phyloP scores from a whole-genome alignment of 2,888 invertebrate species.

The Aelia acuminata region DNA sequence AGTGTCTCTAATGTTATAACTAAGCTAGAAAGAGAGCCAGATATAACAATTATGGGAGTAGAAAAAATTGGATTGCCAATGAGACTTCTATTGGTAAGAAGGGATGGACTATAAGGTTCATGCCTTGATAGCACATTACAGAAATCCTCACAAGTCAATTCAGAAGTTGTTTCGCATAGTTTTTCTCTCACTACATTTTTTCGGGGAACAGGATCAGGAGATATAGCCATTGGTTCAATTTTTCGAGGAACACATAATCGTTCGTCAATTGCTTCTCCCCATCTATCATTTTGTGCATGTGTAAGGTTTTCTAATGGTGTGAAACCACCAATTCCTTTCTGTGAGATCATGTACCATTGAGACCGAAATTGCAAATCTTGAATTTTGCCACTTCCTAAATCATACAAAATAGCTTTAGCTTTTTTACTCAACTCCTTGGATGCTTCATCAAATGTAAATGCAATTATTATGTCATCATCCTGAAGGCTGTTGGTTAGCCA shows the following conservation, averaged over 20 bases:
- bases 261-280: conserved; percentile 69
- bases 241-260: conserved; percentile 71
- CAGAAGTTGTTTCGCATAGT: conserved; percentile 68
- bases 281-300: conserved; percentile 67
- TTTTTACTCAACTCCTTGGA: conserved; percentile 72
- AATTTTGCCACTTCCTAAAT: conserved; percentile 72
- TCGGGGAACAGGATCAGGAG: conserved; percentile 69
- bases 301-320: conserved; percentile 71
- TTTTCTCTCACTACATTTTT: conserved; percentile 69
- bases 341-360: conserved; percentile 73
- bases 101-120: conserved; percentile 66
- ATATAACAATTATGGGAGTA: conserved; percentile 67
- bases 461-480: conserved; percentile 71
- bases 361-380: conserved; percentile 73
- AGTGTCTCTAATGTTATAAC: conserved; percentile 68
- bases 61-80: conserved; percentile 67
- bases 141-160: conserved; percentile 64
- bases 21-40: conserved; percentile 64
- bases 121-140: conserved; percentile 65
- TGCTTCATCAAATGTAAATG: conserved; percentile 73
- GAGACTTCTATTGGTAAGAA: conserved; percentile 67
- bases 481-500: conserved; percentile 67
- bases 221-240: conserved; percentile 68
- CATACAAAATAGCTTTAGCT: conserved; percentile 71
- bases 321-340: conserved; percentile 72